Base-by-base conservation (phyloP, 2,113 vertebrate species). In the Thamnaconus septentrionalis region DNA sequence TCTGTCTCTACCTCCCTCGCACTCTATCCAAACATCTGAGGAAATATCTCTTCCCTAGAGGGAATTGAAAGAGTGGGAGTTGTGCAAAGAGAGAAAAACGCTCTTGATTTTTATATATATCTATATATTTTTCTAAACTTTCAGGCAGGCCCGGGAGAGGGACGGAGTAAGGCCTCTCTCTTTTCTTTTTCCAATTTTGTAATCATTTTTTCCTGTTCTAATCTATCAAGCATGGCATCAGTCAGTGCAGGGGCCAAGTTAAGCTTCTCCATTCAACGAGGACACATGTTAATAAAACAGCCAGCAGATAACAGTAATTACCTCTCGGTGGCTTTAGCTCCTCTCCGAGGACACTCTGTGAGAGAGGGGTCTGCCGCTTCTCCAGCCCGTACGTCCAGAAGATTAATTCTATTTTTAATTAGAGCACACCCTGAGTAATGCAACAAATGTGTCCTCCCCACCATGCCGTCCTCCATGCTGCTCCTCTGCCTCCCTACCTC, bases 291-390 rank as follows among this genome's bases (percentile, higher is more conserved):
- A 90, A 91, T 91, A 90, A 90, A 91, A 88, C 86, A 88, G 82
- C 64, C 73, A 64, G 87, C 79, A 88, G 90, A 92, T 92, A 92
- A 90, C 82, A 81, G 87, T 91, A 91, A 92, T 92, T 92, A 92
- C 88, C 84, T 89, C 84, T 88, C 85, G 82, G 77, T 82, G 71
- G 82, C 76, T 87, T 56, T 62, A 69, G 79, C 85, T 86, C 80
- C 76, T 79, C 76, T 73, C 75, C 59, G 66, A 80, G 73, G 79
- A 84, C 61, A 51, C 61, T 48, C 65, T 59, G 61, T 6, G 64
- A 54, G 76, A 76, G 72, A 67, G 70, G 71, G 78, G 76, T 86
- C 82, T 84, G 78, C 18, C 18, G 82, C 73, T 77, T 63, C 80
- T 76, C 47, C 5, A 86, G 82, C 65, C 79, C 56, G 47, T 61